A percentile compares a stretch with the other conserved stretches of the same genome.
Conservation (phyloP, 2,888 invertebrate genomes). For the Eristalinus aeneus region DNA sequence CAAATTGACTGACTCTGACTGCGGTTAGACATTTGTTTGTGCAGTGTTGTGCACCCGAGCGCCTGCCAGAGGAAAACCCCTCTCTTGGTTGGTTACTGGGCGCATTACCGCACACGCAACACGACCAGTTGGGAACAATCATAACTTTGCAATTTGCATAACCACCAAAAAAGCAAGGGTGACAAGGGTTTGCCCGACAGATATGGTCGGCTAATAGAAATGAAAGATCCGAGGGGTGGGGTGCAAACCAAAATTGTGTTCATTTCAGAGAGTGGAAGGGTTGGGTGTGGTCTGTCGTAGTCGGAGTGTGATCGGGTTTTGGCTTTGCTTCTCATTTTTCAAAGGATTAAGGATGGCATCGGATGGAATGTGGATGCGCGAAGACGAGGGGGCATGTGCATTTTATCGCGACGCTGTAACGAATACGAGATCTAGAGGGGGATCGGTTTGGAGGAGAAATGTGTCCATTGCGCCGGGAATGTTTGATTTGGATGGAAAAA, state of each 20-base stretch:
- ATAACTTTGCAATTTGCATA: slow-evolving; percentile 70
- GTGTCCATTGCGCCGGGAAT: too few relatives aligned
- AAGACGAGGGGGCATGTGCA: too few relatives aligned
- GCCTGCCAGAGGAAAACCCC: not conserved
- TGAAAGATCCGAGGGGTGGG: not conserved
- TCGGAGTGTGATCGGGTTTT: too few relatives aligned
- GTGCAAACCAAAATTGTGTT: slow-evolving; percentile 23
- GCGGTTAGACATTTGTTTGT: slow-evolving; percentile 67
- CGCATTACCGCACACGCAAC: slow-evolving; percentile 42
- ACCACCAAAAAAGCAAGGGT: slow-evolving; percentile 60
- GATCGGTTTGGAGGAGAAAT: too few relatives aligned
- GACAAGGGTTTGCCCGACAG: slow-evolving; percentile 21
- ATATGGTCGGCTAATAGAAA: not conserved
- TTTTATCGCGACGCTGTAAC: too few relatives aligned
- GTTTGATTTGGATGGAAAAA: too few relatives aligned
- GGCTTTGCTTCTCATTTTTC: too few relatives aligned
- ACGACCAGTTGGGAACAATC: slow-evolving; percentile 62
- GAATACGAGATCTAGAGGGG: too few relatives aligned
- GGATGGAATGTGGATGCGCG: too few relatives aligned
- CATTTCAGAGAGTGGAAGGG: not conserved
- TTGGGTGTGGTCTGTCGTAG: not conserved
- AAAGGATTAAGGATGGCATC: too few relatives aligned
- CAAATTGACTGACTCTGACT: slow-evolving; percentile 70
- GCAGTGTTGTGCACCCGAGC: not conserved
- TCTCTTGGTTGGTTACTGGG: not conserved